A percentile compares a stretch with the other conserved stretches of the same genome.
Conservation (phyloP, 2,888 invertebrate genomes). For the Sphecodes monilicornis region DNA sequence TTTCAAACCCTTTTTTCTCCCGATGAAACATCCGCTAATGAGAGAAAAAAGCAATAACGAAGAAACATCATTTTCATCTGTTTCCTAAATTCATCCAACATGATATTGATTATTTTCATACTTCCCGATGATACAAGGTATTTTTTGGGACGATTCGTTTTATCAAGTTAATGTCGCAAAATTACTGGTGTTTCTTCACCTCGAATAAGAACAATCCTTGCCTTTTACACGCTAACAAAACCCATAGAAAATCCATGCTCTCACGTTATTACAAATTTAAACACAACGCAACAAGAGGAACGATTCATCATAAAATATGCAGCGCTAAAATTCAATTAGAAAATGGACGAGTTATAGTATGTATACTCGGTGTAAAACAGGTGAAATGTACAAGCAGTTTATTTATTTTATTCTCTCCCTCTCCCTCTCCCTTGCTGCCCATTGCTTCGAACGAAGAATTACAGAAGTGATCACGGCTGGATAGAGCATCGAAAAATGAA, state of each 20-base stretch:
- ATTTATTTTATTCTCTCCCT: background rate
- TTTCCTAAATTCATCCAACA: constrained; percentile 9
- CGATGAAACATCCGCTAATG: constrained; percentile 14
- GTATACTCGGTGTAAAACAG: constrained; percentile 17
- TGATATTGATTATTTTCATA: constrained; percentile 3
- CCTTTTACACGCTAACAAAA: background rate
- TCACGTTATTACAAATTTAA: constrained; percentile 38
- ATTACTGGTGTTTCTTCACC: constrained; percentile 25
- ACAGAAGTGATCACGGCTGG: constrained; percentile 25
- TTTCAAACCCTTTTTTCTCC: constrained; percentile 23
- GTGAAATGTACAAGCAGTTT: constrained; percentile 26
- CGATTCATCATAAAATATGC: constrained; percentile 54
- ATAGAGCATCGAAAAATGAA: constrained; percentile 21
- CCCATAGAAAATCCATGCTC: constrained; percentile 28
- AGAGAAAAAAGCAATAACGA: constrained; percentile 5
- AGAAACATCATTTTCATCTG: constrained; percentile 17
- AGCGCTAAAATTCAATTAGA: constrained; percentile 45
- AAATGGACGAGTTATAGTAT: constrained; percentile 17
- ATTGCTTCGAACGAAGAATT: constrained; percentile 45
- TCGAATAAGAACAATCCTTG: constrained; percentile 30
- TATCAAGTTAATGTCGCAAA: constrained; percentile 13
- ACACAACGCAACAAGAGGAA: constrained; percentile 51
- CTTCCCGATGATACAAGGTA: constrained; percentile 13
- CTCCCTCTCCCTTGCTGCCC: background rate
- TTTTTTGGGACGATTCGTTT: constrained; percentile 11